Evolutionary conservation across 1,140 invertebrate genomes (phyloP).

Genomic region (Calycopis cecrops): DNA sequence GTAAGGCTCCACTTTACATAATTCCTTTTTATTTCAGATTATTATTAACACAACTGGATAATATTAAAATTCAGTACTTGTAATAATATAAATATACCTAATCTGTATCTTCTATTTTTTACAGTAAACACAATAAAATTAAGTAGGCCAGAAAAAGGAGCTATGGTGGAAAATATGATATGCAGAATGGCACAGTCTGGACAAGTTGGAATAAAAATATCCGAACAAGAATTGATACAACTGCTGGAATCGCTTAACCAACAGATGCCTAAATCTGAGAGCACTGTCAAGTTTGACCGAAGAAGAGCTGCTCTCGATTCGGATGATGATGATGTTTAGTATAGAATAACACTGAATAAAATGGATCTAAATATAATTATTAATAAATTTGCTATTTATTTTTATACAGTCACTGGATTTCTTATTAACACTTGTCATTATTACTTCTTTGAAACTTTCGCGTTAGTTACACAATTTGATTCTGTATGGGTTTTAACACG

Average conservation of each 20-base stretch:
- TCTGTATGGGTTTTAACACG: too few relatives aligned
- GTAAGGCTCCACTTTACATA: too few relatives aligned
- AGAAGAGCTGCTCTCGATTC: slow-evolving; percentile 89
- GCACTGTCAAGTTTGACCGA: slow-evolving; percentile 91
- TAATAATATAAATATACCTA: too few relatives aligned
- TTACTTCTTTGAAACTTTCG: too few relatives aligned
- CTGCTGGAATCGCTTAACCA: slow-evolving; percentile 91
- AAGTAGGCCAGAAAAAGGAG: slow-evolving; percentile 96
- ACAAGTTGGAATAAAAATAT: slow-evolving; percentile 86
- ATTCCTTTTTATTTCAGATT: too few relatives aligned
- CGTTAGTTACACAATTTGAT: too few relatives aligned
- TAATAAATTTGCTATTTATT: background rate
- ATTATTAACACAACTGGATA: too few relatives aligned
- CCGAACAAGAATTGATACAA: slow-evolving; percentile 89
- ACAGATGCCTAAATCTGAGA: slow-evolving; percentile 86
- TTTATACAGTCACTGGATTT: background rate
- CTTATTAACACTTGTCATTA: background rate
- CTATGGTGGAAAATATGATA: slow-evolving; percentile 95
- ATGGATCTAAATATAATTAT: background rate
- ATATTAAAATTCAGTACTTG: too few relatives aligned
- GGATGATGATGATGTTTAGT: slow-evolving; percentile 81
- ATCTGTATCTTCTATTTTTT: slow-evolving; percentile 46
- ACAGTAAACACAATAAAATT: slow-evolving; percentile 94
- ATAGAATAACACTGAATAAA: slow-evolving; percentile 8
- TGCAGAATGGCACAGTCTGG: slow-evolving; percentile 93